phyloP scores from a whole-genome alignment of 2,113 vertebrate genomes.

The Eurystomus gularis region DNA sequence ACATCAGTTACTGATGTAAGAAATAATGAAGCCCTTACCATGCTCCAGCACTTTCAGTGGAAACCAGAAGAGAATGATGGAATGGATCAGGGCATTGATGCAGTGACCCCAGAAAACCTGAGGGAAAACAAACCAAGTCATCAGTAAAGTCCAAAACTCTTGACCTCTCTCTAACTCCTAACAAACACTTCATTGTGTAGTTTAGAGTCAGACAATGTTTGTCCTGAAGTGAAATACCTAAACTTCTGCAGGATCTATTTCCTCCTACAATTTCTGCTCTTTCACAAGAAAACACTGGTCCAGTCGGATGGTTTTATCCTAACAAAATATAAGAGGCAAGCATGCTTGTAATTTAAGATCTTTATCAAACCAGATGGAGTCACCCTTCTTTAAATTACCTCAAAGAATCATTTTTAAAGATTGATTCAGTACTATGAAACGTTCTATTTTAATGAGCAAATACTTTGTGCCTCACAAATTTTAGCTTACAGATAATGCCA shows the following conservation, averaged over 20 bases:
- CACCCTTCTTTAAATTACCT: not conserved
- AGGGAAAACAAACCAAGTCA: slow-evolving; percentile 72
- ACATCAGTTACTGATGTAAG: slow-evolving; percentile 29
- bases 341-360: not conserved
- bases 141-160: slow-evolving; percentile 71
- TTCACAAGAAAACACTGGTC: not conserved
- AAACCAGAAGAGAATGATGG: slow-evolving; percentile 98
- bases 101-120: slow-evolving; percentile 99
- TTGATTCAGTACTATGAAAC: not conserved
- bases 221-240: slow-evolving; percentile 42
- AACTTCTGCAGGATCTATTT: slow-evolving; percentile 45
- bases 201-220: not conserved
- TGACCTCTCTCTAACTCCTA: slow-evolving; percentile 46
- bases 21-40: slow-evolving; percentile 79
- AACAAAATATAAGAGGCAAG: not conserved
- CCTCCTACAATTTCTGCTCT: slow-evolving; percentile 16
- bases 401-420: not conserved
- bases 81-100: slow-evolving; percentile 99
- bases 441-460: not conserved
- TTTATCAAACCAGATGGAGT: not conserved
- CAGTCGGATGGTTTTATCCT: not conserved
- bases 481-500: not conserved
- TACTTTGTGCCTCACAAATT: not conserved
- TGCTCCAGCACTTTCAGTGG: slow-evolving; percentile 96
- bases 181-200: slow-evolving; percentile 60